Base-by-base conservation (phyloP, 1,140 invertebrate species). In the Druon quercuslanigerum region DNA sequence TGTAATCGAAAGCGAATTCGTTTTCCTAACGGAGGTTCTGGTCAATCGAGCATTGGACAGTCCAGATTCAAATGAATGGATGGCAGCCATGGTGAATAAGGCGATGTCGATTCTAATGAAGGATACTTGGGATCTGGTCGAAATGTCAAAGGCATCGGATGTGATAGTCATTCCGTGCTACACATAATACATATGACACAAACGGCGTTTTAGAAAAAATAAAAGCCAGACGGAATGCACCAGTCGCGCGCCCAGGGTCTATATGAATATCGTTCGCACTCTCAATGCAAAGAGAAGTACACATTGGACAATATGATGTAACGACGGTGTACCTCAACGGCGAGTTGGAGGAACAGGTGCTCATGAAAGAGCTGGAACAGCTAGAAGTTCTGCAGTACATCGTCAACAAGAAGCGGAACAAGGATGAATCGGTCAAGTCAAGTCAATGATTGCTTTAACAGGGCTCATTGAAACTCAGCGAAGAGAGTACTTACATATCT, bases 301-400 rank as follows among this genome's bases (percentile, higher is more conserved):
- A 83, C 51, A 79, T 90, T 0, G 66, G 79, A n/a, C 85, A 90
- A 71, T 84, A 90, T 75, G 90, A 92, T 83, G 84, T 91, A 14
- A 79, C 83, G 73, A 88, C 82, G n/a, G 88, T 87, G n/a, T 90
- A 88, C 72, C 78, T 91, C 60, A 88, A 91, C 84, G 87, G 86
- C 46, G 17, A 85, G 25, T 73, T 92, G 54, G 80, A 87, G 5
- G 51, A 52, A 52, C 6, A 52, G 13, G 12, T 52, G 1, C 3
- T n/a, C 57, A 66, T 66, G 19, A 13, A 33, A 17, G 5, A 19
- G 19, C 20, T 13, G 20, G 3, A 52, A 14, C 51, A n/a, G 51
- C 14, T 11, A 16, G 51, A 52, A 6, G 11, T 52, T 52, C 51
- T 52, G 9, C 8, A 52, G n/a, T 52, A 52, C 51, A 52, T 52